Base-by-base conservation (phyloP, 2,888 invertebrate species). In the Eretmocerus hayati region DNA sequence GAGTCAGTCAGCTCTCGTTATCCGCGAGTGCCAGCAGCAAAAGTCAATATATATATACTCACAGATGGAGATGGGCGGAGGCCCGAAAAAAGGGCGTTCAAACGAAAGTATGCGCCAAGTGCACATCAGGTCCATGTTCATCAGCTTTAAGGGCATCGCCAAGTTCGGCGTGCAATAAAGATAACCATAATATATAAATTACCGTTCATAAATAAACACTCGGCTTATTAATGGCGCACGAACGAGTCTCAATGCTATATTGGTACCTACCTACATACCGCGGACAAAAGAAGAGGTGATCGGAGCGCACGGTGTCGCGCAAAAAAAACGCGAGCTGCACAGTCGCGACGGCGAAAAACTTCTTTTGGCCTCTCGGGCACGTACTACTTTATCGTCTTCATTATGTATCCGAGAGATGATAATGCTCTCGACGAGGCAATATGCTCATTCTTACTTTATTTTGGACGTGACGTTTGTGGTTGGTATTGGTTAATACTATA, bases 191-290 rank as follows among this genome's bases (percentile, higher is more conserved):
- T 42, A 32, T 19, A 38, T 48, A 48, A 52, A 39, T 48, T 48
- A 52, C 44, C 26, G 42, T 52, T 52, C 52, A 48, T 48, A 52
- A 48, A 52, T 48, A 52, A 48, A 45, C 52, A 39, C 45, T 38
- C 32, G 45, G 32, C 48, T 52, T 48, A 52, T 52, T 52, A 52
- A 48, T 44, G 38, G 38, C 35, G 22, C 42, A n/a, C n/a, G n/a
- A n/a, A n/a, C n/a, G n/a, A 42, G 39, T 46, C 46, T 50, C 46
- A 46, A 42, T 42, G 26, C 42, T 33, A 26, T n/a, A n/a, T n/a
- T n/a, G n/a, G n/a, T n/a, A n/a, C n/a, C n/a, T n/a, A n/a, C n/a
- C 45, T 33, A 40, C 36, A 46, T 45, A 35, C 22, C 15, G 15
- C 8, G 15, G 42, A 31, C 42, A 21, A 31, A 31, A 16, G 22